These are phyloP conservation scores for Pseudobourletiella spinata DNA, from an alignment of 1,140 invertebrate genomes.

Conservation along the genomic window DNA sequence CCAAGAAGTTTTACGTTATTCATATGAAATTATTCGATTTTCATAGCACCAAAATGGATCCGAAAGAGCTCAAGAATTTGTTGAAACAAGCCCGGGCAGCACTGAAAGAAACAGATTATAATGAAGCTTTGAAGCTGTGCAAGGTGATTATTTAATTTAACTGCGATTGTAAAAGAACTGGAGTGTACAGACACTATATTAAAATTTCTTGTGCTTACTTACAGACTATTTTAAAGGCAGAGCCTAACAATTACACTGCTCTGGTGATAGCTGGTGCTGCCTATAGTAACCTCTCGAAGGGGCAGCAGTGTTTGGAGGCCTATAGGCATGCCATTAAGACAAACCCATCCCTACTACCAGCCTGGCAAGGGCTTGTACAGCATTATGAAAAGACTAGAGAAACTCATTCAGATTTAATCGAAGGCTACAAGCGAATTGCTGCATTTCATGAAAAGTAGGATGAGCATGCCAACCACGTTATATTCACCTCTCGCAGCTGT, in stretches of 20 bases:
- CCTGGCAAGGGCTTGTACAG: slow-evolving; percentile 29
- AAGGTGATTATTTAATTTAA: background rate
- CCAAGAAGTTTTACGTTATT: too few species aligned
- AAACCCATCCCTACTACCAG: slow-evolving; percentile 2
- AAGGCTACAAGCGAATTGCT: slow-evolving; percentile 14
- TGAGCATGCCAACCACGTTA: too few species aligned
- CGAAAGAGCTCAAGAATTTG: background rate
- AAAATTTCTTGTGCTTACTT: background rate
- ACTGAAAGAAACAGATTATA: background rate
- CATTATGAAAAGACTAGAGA: slow-evolving; percentile 26
- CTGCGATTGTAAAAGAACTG: background rate
- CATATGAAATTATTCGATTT: too few species aligned
- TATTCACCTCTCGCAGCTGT: too few species aligned
- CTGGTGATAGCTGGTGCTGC: slow-evolving; percentile 14
- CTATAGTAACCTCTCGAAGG: slow-evolving; percentile 14
- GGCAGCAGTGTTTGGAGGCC: slow-evolving; percentile 20
- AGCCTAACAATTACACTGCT: slow-evolving; percentile 22
- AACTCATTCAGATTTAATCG: slow-evolving; percentile 11
- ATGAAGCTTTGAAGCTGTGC: background rate
- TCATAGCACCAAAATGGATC: slow-evolving; percentile 1
- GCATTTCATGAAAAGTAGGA: slow-evolving; percentile 3
- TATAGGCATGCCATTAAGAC: slow-evolving; percentile 26
- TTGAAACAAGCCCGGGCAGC: background rate
- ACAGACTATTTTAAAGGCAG: slow-evolving; percentile 22
- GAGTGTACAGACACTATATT: background rate